phyloP scores from a whole-genome alignment of 2,113 vertebrate genomes.

The Vulpes ferrilata region DNA sequence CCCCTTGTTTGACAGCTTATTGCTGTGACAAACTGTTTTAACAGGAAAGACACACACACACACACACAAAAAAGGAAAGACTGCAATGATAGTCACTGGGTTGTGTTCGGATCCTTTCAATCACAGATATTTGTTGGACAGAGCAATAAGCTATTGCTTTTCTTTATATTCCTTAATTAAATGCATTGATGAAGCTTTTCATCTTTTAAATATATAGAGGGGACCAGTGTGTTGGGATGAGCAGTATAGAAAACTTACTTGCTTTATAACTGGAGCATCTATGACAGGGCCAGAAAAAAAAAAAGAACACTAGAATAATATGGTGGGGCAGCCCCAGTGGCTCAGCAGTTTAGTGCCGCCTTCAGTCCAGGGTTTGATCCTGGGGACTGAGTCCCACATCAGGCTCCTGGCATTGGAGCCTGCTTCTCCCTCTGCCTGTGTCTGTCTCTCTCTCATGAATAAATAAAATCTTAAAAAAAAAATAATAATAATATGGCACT shows the following conservation, averaged over 20 bases:
- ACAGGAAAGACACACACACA: not conserved
- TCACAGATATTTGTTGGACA: not conserved
- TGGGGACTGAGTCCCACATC: too few relatives aligned
- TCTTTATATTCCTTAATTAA: constrained; percentile 9
- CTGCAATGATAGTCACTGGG: not conserved
- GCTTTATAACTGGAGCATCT: not conserved
- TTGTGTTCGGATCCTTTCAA: not conserved
- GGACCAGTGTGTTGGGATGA: not conserved
- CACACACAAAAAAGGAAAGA: too few relatives aligned
- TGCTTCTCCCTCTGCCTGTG: too few relatives aligned
- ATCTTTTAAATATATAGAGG: not conserved
- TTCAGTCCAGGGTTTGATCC: too few relatives aligned
- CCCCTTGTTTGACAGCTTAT: not conserved
- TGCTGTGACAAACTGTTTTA: not conserved
- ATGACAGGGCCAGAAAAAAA: not conserved
- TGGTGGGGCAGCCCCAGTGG: too few relatives aligned
- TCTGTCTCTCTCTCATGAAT: too few relatives aligned
- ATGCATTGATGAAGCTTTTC: not conserved
- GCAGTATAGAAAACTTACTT: not conserved
- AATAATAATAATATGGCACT: not conserved
- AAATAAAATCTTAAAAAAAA: not conserved
- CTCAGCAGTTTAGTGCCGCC: too few relatives aligned
- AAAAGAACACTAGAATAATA: not conserved
- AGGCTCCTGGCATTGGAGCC: too few relatives aligned
- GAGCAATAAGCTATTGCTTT: not conserved